Conservation (phyloP, 2,797 vertebrate genomes). For the Naso thynnoides region DNA sequence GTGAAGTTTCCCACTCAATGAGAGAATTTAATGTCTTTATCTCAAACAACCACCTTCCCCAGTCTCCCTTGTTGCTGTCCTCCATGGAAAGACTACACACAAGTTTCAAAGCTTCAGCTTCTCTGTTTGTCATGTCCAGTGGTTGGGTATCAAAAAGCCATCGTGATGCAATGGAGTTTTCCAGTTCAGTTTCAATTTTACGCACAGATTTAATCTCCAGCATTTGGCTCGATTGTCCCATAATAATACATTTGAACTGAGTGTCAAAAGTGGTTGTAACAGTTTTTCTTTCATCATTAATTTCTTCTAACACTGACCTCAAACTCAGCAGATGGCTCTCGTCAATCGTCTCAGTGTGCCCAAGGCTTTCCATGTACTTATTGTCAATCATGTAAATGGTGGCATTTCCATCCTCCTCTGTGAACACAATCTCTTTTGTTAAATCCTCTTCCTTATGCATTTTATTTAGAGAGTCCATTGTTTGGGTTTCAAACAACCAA, state of each 20-base stretch:
- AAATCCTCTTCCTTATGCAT: constrained; percentile 84
- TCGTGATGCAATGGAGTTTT: constrained; percentile 87
- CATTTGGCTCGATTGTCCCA: constrained; percentile 89
- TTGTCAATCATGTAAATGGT: constrained; percentile 91
- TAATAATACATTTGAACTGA: constrained; percentile 89
- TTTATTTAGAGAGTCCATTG: constrained; percentile 88
- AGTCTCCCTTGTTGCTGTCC: constrained; percentile 85
- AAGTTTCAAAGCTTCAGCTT: constrained; percentile 85
- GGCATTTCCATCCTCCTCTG: constrained; percentile 87
- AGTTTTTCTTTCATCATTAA: constrained; percentile 89
- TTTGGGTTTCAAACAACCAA: constrained; percentile 91
- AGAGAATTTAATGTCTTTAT: constrained; percentile 88
- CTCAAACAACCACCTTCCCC: constrained; percentile 91
- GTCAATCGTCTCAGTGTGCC: constrained; percentile 88
- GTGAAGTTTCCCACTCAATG: constrained; percentile 82
- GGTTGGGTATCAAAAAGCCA: constrained; percentile 91
- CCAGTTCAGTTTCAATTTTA: constrained; percentile 89
- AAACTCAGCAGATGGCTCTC: constrained; percentile 87
- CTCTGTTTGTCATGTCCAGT: constrained; percentile 84
- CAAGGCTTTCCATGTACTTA: constrained; percentile 85
- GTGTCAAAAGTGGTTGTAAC: constrained; percentile 91
- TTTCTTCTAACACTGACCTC: constrained; percentile 89
- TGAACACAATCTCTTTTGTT: constrained; percentile 75
- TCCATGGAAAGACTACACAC: constrained; percentile 89
- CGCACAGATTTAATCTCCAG: constrained; percentile 89